Evolutionary conservation across 2,113 vertebrate genomes (phyloP).

Genomic region (Rhineura floridana): DNA sequence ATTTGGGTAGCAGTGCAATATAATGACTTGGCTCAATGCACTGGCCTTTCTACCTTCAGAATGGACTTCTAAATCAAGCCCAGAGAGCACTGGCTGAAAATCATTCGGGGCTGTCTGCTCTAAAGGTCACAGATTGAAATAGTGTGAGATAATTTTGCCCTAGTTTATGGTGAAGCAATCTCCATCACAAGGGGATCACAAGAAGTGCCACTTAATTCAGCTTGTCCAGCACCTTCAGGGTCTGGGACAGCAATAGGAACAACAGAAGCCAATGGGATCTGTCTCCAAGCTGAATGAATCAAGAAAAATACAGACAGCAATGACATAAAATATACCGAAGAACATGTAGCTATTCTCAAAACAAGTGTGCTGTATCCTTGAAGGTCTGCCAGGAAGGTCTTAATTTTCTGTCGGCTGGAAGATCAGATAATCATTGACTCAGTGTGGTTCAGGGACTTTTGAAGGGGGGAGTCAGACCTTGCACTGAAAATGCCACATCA

Average conservation of each 20-base stretch:
- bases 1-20: slow-evolving; percentile 61
- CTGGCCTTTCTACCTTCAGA: slow-evolving; percentile 69
- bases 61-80: slow-evolving; percentile 71
- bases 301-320: slow-evolving; percentile 21
- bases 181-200: slow-evolving; percentile 22
- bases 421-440: background rate
- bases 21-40: slow-evolving; percentile 63
- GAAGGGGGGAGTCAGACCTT: background rate
- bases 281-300: slow-evolving; percentile 24
- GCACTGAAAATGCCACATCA: background rate
- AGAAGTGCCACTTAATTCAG: slow-evolving; percentile 32
- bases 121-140: slow-evolving; percentile 71
- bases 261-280: background rate
- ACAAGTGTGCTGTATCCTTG: background rate
- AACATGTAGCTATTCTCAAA: background rate
- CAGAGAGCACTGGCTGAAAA: slow-evolving; percentile 71
- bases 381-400: slow-evolving; percentile 3
- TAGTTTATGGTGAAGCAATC: slow-evolving; percentile 48
- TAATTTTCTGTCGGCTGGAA: background rate
- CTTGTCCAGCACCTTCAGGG: background rate
- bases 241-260: background rate
- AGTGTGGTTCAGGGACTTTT: background rate
- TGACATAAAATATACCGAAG: slow-evolving; percentile 1
- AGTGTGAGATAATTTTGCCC: slow-evolving; percentile 61
- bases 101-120: slow-evolving; percentile 65